A percentile compares a stretch with the other conserved stretches of the same genome.
Conservation (phyloP, 2,113 vertebrate genomes). For the Chionomys nivalis region DNA sequence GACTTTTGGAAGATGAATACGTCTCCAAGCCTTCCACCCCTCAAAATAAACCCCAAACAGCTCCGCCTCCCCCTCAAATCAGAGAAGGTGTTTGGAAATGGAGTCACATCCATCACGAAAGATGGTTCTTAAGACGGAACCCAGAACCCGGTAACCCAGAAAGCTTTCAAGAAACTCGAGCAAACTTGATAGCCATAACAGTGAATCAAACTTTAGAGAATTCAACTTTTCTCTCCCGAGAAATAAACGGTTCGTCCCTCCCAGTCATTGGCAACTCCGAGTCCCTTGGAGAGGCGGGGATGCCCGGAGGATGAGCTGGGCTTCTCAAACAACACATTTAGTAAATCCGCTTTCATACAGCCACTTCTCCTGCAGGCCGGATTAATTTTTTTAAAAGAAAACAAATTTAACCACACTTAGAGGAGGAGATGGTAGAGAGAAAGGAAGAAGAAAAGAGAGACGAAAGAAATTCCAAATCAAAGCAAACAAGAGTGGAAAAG, state of each 20-base stretch:
- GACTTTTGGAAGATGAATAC: conserved; percentile 53
- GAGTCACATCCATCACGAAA: conserved; percentile 77
- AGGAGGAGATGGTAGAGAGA: background rate
- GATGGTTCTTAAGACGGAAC: conserved; percentile 59
- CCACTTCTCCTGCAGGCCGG: conserved; percentile 36
- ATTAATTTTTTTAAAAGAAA: conserved; percentile 13
- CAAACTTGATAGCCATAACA: background rate
- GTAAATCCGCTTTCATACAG: conserved; percentile 21
- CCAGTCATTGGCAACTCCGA: background rate
- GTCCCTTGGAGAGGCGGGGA: background rate
- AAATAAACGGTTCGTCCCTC: conserved; percentile 35
- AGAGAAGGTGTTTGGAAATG: conserved; percentile 76
- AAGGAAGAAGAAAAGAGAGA: background rate
- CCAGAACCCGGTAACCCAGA: conserved; percentile 22
- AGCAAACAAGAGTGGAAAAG: conserved; percentile 37
- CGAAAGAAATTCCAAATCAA: conserved; percentile 55
- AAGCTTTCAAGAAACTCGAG: conserved; percentile 33
- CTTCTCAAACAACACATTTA: conserved; percentile 59
- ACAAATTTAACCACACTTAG: conserved; percentile 57
- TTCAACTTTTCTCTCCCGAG: conserved; percentile 68
- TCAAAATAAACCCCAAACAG: conserved; percentile 68
- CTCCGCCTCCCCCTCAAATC: conserved; percentile 77
- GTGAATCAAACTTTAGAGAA: conserved; percentile 72
- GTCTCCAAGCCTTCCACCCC: conserved; percentile 58
- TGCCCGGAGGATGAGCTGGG: conserved; percentile 38